Base-by-base conservation (phyloP, 1,140 invertebrate genomes). In the Meloidogyne floridensis region DNA sequence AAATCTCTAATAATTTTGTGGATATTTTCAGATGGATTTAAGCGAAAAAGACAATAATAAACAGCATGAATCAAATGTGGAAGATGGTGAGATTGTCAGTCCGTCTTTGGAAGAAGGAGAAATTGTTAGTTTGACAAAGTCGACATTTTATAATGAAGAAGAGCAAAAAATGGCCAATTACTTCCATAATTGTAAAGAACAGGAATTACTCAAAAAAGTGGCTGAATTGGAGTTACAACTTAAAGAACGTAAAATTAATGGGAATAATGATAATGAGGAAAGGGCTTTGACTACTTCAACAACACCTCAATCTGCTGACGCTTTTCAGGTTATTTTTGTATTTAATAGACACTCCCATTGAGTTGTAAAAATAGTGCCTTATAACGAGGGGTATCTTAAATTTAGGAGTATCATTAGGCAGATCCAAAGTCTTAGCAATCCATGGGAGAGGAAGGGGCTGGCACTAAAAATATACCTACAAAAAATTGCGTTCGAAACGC, bases 271-370 rank as follows among this genome's bases (percentile, higher is more conserved):
- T 32, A 32, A 32, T 20, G 6, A 20, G 2, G 72, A 51, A 6
- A 65, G 59, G 15, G 0, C n/a, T 65, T n/a, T n/a, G n/a, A n/a
- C 7, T 1, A n/a, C 15, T 15, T 18, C 59, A 65, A n/a, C 15
- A 6, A 65, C 59, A 65, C 15, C 10, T 65, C 59, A 65, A 4
- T 73, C 72, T 51, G 8, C 72, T 51, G 53, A 15, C 7, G 72
- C 32, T 74, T 74, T 74, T 74, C 72, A 74, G 6, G 72, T 54
- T 11, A 54, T 11, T 72, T 72, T 11, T 72, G 10, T 3, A 42
- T n/a, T n/a, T n/a, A n/a, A n/a, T n/a, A n/a, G n/a, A n/a, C n/a
- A n/a, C n/a, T n/a, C n/a, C n/a, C n/a, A n/a, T n/a, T n/a, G n/a
- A n/a, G n/a, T n/a, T n/a, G n/a, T n/a, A n/a, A n/a, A n/a, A n/a